Evolutionary conservation across 1,140 invertebrate species (phyloP).

Genomic region (Rhysida immarginata): DNA sequence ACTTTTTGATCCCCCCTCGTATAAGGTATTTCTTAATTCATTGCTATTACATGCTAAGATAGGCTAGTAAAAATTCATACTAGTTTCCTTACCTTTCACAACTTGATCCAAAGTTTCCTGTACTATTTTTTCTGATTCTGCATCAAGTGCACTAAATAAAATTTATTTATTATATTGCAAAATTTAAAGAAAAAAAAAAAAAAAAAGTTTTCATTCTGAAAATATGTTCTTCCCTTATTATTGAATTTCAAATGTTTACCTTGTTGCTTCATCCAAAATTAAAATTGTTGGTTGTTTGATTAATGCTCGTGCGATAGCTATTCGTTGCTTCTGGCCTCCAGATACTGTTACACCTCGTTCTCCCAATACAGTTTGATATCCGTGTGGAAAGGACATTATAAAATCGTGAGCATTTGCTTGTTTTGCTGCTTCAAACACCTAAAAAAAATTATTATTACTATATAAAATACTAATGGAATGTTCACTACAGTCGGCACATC

Average conservation of each 20-base stretch:
- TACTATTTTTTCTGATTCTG: conserved; percentile 72
- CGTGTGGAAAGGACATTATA: conserved; percentile 62
- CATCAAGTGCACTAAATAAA: conserved; percentile 61
- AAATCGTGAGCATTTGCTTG: conserved; percentile 84
- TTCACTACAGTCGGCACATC: too few relatives aligned
- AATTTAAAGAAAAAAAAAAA: too few relatives aligned
- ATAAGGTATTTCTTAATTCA: too few relatives aligned
- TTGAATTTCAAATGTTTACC: conserved; percentile 33
- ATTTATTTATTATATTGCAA: too few relatives aligned
- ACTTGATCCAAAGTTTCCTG: conserved; percentile 65
- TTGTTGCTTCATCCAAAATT: conserved; percentile 80
- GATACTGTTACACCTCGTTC: conserved; percentile 76
- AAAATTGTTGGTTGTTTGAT: conserved; percentile 72
- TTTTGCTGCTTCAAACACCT: conserved; percentile 59
- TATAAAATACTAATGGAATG: too few relatives aligned
- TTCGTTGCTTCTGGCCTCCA: conserved; percentile 79
- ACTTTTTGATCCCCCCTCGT: too few relatives aligned
- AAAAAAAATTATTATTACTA: too few relatives aligned
- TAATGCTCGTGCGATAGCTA: conserved; percentile 75
- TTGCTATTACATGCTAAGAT: too few relatives aligned
- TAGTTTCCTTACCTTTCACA: conserved; percentile 32
- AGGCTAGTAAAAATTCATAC: not conserved
- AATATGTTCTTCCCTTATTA: too few relatives aligned
- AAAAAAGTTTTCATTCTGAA: too few relatives aligned
- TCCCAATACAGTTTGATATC: conserved; percentile 75